Conservation (phyloP, 2,113 vertebrate species). For the Eubucco bourcierii region DNA sequence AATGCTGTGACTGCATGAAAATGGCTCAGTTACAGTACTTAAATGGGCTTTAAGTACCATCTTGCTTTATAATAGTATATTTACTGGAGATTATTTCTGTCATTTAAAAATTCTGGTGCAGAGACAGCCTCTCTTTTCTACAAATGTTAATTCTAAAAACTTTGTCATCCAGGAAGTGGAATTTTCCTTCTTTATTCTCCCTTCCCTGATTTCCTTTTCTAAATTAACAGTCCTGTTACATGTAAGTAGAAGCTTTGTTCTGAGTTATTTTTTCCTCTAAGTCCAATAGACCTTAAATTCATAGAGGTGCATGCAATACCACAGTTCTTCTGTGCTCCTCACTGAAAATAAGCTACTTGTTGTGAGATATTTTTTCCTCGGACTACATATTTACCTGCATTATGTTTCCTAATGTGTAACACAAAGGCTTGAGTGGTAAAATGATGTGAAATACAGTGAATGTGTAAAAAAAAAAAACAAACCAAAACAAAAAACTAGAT, state of each 20-base stretch:
- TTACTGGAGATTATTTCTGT: neutral
- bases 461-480: neutral
- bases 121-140: neutral
- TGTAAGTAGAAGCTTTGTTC: neutral
- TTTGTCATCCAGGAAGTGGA: neutral
- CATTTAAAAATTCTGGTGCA: neutral
- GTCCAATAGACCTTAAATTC: neutral
- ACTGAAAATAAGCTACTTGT: neutral
- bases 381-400: neutral
- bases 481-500: too few relatives aligned
- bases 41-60: neutral
- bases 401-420: neutral
- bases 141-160: neutral
- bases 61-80: neutral
- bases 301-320: neutral
- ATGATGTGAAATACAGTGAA: neutral
- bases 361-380: neutral
- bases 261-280: neutral
- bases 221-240: neutral
- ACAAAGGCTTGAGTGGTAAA: neutral
- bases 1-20: neutral
- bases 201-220: neutral
- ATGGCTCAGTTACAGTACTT: neutral
- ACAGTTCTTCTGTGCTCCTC: neutral
- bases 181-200: neutral